Conservation (phyloP, 2,113 vertebrate genomes). For the Spea multiplicata region DNA sequence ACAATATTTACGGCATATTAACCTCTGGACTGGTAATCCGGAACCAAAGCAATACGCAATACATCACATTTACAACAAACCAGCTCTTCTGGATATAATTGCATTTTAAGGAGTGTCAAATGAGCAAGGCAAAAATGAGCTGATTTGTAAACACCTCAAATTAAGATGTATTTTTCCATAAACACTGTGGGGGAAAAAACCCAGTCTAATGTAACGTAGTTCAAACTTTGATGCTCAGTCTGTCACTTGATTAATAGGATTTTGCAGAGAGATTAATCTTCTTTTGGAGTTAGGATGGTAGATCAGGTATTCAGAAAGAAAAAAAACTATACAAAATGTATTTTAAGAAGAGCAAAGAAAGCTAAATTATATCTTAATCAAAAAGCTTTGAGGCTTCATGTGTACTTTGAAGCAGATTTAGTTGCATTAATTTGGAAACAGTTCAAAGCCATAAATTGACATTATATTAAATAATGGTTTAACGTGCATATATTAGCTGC, state of each 20-base stretch:
- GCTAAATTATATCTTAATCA: slow-evolving; percentile 9
- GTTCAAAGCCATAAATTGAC: neutral
- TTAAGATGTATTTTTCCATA: too few species aligned
- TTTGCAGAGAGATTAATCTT: slow-evolving; percentile 2
- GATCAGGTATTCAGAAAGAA: neutral
- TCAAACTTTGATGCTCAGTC: neutral
- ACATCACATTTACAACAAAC: too few species aligned
- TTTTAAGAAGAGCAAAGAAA: neutral
- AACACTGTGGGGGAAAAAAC: neutral
- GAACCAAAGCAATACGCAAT: too few species aligned
- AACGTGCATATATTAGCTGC: neutral
- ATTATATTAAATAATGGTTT: neutral
- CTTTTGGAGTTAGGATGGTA: neutral
- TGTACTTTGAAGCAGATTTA: neutral
- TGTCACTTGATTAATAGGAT: neutral
- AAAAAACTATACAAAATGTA: neutral
- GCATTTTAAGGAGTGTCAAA: too few species aligned
- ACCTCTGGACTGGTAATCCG: too few species aligned
- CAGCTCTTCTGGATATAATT: too few species aligned
- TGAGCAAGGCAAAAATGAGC: too few species aligned
- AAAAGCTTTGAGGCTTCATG: neutral
- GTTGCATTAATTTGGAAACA: neutral
- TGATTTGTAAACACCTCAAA: too few species aligned
- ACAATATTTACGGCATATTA: too few species aligned
- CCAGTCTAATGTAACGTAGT: neutral